A percentile compares a stretch with the other conserved stretches of the same genome.
These are phyloP conservation scores for Megastigmus dorsalis DNA, from an alignment of 2,888 invertebrate species.

Conservation along the genomic window DNA sequence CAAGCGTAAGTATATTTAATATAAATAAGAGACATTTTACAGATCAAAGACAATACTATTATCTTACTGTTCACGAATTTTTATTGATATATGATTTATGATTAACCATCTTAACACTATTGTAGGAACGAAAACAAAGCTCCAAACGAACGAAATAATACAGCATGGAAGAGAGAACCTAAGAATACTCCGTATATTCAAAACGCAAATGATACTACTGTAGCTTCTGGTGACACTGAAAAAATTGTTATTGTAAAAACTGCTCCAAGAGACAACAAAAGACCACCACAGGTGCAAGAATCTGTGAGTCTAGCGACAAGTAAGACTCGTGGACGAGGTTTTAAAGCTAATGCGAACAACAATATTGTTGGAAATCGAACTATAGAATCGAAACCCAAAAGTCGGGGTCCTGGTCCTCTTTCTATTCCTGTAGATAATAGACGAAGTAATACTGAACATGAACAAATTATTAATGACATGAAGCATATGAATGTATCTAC, in stretches of 20 bases:
- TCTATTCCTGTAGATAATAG: slow-evolving; percentile 64
- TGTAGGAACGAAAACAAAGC: slow-evolving; percentile 69
- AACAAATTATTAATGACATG: slow-evolving; percentile 67
- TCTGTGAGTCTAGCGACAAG: slow-evolving; percentile 66
- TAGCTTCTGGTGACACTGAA: slow-evolving; percentile 61
- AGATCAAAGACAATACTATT: not conserved
- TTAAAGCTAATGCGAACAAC: slow-evolving; percentile 68
- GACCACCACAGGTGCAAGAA: slow-evolving; percentile 63
- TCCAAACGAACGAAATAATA: slow-evolving; percentile 67
- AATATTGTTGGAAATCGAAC: slow-evolving; percentile 67
- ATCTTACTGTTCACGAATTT: no score
- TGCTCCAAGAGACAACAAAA: slow-evolving; percentile 64
- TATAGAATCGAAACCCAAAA: slow-evolving; percentile 68
- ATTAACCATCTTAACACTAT: no score
- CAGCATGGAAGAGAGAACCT: slow-evolving; percentile 68
- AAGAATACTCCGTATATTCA: slow-evolving; percentile 62
- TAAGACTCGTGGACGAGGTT: slow-evolving; percentile 70
- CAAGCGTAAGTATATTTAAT: slow-evolving; percentile 60
- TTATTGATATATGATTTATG: not conserved
- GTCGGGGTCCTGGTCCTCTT: slow-evolving; percentile 65
- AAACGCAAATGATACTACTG: slow-evolving; percentile 64
- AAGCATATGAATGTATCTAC: slow-evolving; percentile 68
- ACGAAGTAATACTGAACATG: slow-evolving; percentile 65
- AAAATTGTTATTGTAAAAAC: slow-evolving; percentile 60
- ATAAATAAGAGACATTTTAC: not conserved